Base-by-base conservation (phyloP, 2,113 vertebrate genomes). In the Gallinago jamesoni region DNA sequence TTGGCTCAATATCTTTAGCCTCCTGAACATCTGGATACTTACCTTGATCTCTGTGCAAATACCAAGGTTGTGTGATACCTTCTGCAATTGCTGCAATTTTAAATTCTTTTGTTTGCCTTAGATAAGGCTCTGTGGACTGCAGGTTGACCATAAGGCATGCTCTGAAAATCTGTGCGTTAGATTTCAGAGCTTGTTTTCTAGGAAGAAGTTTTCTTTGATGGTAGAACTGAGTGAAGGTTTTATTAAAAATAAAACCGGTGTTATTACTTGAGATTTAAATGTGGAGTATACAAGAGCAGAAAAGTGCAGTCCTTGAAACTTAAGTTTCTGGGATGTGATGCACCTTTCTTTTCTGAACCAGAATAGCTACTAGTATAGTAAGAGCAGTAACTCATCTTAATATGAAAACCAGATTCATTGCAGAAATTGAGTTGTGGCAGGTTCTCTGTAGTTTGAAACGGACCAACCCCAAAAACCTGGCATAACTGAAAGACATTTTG, bases 91-190 rank as follows among this genome's bases (percentile, higher is more conserved):
- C 28, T 80, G 48, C 24, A 37, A 37, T n/a, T 81, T 62, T 81
- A 31, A 27, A 3, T 66, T 79, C 8, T 66, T 52, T n/a, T 27
- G 4, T 77, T 80, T 84, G 66, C 56, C 47, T 74, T 77, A 35
- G 37, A 39, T 12, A 12, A 79, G n/a, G 31, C 45, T 66, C 14
- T 45, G 20, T 76, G 24, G 23, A 41, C 52, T 92, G 19, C 47
- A 41, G 39, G 45, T 55, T 18, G 11, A 41, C 66, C 17, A 1
- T 78, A 41, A 72, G 16, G 10, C 0, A 0, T 57, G 21, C 18
- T 94, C 47, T 70, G 64, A 14, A 24, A 74, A 74, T 66, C 64
- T 77, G 9, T 56, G 53, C 8, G 0, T 14, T 64, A 30, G 67
- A 12, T 9, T 82, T 84, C 47, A 41, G 70, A 90, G 25, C 47